A percentile compares a stretch with the other conserved stretches of the same genome.
Conservation (phyloP, 2,797 vertebrate species). For the Chiroxiphia lanceolata region DNA sequence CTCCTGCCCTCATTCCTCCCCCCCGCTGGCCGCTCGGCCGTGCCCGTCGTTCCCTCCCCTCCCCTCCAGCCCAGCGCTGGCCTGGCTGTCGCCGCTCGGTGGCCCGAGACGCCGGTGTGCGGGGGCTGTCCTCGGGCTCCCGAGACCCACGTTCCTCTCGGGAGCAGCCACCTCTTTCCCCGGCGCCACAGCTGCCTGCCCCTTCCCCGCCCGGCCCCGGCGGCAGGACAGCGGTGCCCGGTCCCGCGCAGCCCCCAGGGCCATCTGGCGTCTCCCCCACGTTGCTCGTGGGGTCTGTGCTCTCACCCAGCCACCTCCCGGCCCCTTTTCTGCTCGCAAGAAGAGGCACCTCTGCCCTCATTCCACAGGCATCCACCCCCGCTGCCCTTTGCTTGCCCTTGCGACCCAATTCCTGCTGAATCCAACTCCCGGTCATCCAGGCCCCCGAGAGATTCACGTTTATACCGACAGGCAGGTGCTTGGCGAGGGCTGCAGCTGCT, state of each 20-base stretch:
- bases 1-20: neutral
- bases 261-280: accelerated
- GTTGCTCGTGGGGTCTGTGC: neutral
- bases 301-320: accelerated
- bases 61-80: neutral
- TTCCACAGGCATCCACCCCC: neutral
- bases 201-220: neutral
- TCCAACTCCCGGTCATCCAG: too few relatives aligned
- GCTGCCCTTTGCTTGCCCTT: neutral
- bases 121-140: neutral
- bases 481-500: neutral
- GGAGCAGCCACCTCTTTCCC: neutral
- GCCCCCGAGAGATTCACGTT: accelerated
- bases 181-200: too few relatives aligned
- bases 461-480: accelerated
- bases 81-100: accelerated
- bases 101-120: accelerated
- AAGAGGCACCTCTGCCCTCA: neutral
- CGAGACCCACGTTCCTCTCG: too few relatives aligned
- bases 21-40: accelerated
- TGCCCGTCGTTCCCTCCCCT: accelerated
- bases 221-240: accelerated
- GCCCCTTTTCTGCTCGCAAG: neutral
- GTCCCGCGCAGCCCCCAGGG: accelerated
- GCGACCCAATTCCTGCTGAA: neutral